Evolutionary conservation across 1,140 invertebrate species (phyloP), one percentile per base, ranked within the genome.

Genomic region (Archivesica marissinica): DNA sequence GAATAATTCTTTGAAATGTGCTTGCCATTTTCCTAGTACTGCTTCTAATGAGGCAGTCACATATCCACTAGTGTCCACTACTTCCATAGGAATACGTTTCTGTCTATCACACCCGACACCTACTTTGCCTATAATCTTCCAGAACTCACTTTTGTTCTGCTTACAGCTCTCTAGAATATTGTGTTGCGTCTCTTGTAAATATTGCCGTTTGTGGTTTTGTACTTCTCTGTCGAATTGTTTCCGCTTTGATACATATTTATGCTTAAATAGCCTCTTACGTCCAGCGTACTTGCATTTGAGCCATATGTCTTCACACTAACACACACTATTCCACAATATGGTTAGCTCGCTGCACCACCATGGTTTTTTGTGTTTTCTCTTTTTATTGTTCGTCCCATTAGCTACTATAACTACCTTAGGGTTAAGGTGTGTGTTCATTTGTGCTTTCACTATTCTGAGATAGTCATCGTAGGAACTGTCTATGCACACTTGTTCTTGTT

Each of bases 181-280:
- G 2, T 47, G n/a, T 52, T 75, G 70, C 17, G 39, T 20, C 2
- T 47, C 30, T 39, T 39, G n/a, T 20, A 35, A 3, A 50, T 75
- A 30, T 17, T 39, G 15, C 20, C 41, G n/a, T n/a, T 75, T 75
- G 28, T 39, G n/a, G 25, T 41, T 47, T 44, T 75, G 70, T 50
- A 75, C 70, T 20, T 30, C n/a, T n/a, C 70, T 15, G 23, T 75
- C 70, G 52, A 75, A 75, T n/a, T 2, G 1, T 75, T 75, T 75
- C 11, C 70, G n/a, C 15, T 52, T 75, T 25, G 13, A 6, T 13
- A 75, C 33, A 75, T 50, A 75, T 9, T 3, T 25, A 17, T 35
- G 39, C 35, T 75, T 75, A 7, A 75, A 75, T 50, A 47, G 4
- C 23, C 20, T 33, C 47, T 75, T 75, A 64, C 25, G 11, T 11